A percentile compares a stretch with the other conserved stretches of the same genome.
Conservation (phyloP, 2,113 vertebrate genomes). For the Aegypius monachus region DNA sequence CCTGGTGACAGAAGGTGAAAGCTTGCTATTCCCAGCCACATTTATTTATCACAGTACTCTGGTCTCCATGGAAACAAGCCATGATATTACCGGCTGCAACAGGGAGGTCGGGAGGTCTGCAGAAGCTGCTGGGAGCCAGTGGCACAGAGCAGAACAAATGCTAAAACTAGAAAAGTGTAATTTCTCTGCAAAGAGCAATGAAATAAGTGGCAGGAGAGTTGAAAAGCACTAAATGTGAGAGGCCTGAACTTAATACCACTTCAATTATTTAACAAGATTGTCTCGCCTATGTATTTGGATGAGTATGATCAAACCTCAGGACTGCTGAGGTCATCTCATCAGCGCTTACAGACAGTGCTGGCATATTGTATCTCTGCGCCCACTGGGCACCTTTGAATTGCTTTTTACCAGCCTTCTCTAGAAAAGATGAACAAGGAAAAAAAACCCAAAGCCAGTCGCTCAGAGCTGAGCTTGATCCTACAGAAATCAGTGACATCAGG, state of each 20-base stretch:
- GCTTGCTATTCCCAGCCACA: not conserved
- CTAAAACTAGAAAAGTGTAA: not conserved
- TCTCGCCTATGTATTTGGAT: not conserved
- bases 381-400: not conserved
- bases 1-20: not conserved
- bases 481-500: not conserved
- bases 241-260: not conserved
- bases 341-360: not conserved
- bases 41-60: not conserved
- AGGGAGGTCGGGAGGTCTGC: not conserved
- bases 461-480: not conserved
- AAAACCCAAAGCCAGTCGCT: not conserved
- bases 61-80: constrained; percentile 29
- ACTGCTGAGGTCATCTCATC: not conserved
- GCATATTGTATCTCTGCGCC: not conserved
- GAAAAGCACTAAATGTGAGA: constrained; percentile 4
- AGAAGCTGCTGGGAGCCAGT: not conserved
- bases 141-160: not conserved
- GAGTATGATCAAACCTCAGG: not conserved
- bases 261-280: constrained; percentile 18
- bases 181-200: not conserved
- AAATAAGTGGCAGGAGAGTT: constrained; percentile 5
- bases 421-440: not conserved
- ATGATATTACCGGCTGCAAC: not conserved
- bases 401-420: not conserved